Percentiles rank a stretch among this genome's conserved stretches.
Conservation (phyloP, 2,797 vertebrate species). For the Poeciliopsis infans region DNA sequence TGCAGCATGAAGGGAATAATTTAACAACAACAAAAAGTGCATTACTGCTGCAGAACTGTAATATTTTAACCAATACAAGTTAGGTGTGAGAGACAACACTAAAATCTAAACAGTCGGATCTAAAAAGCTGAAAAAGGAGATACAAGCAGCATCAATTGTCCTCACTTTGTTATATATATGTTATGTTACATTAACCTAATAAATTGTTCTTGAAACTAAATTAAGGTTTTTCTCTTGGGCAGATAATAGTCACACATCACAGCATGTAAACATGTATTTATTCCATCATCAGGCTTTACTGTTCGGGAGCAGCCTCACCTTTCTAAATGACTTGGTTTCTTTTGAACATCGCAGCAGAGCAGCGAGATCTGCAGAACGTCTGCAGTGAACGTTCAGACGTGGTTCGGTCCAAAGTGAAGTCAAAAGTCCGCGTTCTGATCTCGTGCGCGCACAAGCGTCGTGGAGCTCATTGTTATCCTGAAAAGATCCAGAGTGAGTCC, state of each 20-base stretch:
- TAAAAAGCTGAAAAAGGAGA: not conserved
- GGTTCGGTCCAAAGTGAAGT: not conserved
- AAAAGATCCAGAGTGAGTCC: conserved; percentile 4
- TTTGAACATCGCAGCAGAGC: conserved; percentile 34
- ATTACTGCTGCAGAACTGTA: not conserved
- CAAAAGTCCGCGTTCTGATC: conserved; percentile 13
- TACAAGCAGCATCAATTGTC: not conserved
- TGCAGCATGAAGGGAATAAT: not conserved
- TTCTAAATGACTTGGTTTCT: conserved; percentile 8
- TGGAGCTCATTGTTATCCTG: not conserved
- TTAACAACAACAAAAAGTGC: not conserved
- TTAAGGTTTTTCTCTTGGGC: not conserved
- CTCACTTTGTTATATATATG: not conserved
- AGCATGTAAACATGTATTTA: not conserved
- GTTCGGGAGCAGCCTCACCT: conserved; percentile 39
- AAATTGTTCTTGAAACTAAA: not conserved
- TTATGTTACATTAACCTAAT: not conserved
- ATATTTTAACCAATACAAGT: not conserved
- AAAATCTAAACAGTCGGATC: not conserved
- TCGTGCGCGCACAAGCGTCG: not conserved
- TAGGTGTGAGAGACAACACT: not conserved
- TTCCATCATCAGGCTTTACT: not conserved
- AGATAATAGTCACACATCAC: not conserved
- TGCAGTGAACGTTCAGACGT: not conserved
- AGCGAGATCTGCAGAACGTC: not conserved